Percentiles rank a stretch among this genome's conserved stretches.
phyloP scores from a whole-genome alignment of 2,113 vertebrate genomes.

The Procavia capensis region DNA sequence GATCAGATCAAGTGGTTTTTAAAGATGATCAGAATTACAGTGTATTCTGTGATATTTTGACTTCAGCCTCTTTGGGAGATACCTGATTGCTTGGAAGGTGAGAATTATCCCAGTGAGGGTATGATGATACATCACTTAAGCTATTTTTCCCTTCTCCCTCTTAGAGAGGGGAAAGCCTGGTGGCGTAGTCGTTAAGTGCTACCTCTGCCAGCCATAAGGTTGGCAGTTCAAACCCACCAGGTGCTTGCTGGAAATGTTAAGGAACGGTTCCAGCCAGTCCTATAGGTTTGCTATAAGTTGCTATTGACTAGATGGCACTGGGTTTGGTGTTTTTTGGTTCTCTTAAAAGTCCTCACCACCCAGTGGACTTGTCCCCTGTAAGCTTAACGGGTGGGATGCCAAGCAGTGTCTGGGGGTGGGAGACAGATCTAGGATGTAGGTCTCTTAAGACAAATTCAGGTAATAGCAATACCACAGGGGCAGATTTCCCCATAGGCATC shows the following conservation, averaged over 20 bases:
- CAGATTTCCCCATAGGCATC: background rate
- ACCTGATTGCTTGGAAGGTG: background rate
- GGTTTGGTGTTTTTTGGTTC: too few relatives aligned
- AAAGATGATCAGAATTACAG: background rate
- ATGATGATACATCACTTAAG: background rate
- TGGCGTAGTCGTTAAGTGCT: too few relatives aligned
- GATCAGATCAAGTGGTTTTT: background rate
- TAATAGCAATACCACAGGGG: too few relatives aligned
- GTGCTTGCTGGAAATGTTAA: too few relatives aligned
- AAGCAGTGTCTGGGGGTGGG: background rate
- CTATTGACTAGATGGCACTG: too few relatives aligned
- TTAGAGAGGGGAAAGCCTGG: background rate
- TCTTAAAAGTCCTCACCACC: background rate
- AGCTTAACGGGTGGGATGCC: background rate
- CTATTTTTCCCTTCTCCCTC: background rate
- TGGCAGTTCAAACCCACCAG: too few relatives aligned
- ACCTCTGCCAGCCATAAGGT: too few relatives aligned
- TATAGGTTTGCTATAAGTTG: too few relatives aligned
- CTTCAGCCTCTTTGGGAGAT: background rate
- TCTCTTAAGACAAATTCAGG: background rate
- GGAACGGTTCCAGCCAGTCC: too few relatives aligned
- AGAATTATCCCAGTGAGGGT: background rate
- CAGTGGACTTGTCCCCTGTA: background rate
- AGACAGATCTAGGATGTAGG: background rate
- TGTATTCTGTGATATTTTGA: background rate